A percentile compares a stretch with the other conserved stretches of the same genome.
Conservation (phyloP, 2,113 vertebrate genomes). For the Pica pica region DNA sequence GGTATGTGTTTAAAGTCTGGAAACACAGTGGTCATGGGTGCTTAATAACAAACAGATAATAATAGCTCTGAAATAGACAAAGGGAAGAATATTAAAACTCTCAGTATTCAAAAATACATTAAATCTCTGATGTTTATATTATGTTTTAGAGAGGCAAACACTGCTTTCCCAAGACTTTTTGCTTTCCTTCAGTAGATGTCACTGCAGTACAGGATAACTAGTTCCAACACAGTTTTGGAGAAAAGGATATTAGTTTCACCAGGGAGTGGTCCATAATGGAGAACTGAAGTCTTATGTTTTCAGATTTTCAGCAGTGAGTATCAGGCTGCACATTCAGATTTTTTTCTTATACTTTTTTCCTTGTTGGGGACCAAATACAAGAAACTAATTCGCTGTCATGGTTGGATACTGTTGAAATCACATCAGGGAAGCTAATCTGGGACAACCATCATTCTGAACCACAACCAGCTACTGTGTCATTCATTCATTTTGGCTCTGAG, state of each 20-base stretch:
- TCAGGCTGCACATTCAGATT: neutral
- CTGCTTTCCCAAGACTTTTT: neutral
- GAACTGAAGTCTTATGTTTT: neutral
- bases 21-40: neutral
- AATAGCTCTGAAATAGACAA: neutral
- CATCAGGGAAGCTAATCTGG: neutral
- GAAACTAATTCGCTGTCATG: neutral
- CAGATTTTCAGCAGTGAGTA: neutral
- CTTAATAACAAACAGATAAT: neutral
- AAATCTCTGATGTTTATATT: neutral
- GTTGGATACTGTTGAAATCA: neutral
- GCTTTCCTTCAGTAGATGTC: slow-evolving; percentile 67
- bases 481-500: neutral
- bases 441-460: neutral
- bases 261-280: neutral
- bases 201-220: slow-evolving; percentile 44
- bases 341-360: neutral
- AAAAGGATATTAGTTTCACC: neutral
- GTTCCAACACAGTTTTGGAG: neutral
- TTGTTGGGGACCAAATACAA: neutral
- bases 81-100: neutral
- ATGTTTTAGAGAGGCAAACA: neutral
- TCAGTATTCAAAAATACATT: neutral
- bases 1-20: neutral
- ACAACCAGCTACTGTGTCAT: neutral